These are phyloP conservation scores for Clarias macrocephalus DNA, from an alignment of 2,113 vertebrate genomes.

Conservation along the genomic window DNA sequence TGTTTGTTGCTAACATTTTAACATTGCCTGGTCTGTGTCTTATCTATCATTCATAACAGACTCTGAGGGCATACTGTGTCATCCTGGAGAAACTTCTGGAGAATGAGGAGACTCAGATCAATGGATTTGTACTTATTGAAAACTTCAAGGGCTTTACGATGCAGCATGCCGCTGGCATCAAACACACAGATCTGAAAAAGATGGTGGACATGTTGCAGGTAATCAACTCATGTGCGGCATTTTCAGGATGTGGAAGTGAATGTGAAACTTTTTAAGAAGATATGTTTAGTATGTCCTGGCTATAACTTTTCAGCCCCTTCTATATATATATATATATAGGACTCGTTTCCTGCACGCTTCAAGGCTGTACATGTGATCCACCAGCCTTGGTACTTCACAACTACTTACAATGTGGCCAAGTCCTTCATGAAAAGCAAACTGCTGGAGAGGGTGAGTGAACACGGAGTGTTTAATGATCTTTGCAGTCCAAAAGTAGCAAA, in stretches of 20 bases:
- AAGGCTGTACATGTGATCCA: conserved; percentile 95
- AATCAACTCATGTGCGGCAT: conserved; percentile 21
- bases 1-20: neutral
- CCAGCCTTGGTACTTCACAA: conserved; percentile 99
- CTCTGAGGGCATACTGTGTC: conserved; percentile 92
- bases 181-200: conserved; percentile 91
- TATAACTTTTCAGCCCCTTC: neutral
- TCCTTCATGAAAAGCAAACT: conserved; percentile 97
- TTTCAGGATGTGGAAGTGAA: neutral
- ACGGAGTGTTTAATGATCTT: conserved; percentile 48
- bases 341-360: conserved; percentile 96
- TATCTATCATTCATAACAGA: conserved; percentile 67
- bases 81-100: conserved; percentile 94
- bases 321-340: conserved; percentile 74
- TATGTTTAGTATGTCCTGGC: neutral
- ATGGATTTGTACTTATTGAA: conserved; percentile 95
- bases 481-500: neutral
- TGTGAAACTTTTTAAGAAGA: neutral
- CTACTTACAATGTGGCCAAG: conserved; percentile 94
- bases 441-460: conserved; percentile 84
- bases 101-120: conserved; percentile 97
- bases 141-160: conserved; percentile 97
- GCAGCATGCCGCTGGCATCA: conserved; percentile 94
- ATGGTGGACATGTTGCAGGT: conserved; percentile 99
- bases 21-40: neutral